These are phyloP conservation scores for Australoheros facetus DNA, from an alignment of 2,797 vertebrate genomes.

Conservation along the genomic window DNA sequence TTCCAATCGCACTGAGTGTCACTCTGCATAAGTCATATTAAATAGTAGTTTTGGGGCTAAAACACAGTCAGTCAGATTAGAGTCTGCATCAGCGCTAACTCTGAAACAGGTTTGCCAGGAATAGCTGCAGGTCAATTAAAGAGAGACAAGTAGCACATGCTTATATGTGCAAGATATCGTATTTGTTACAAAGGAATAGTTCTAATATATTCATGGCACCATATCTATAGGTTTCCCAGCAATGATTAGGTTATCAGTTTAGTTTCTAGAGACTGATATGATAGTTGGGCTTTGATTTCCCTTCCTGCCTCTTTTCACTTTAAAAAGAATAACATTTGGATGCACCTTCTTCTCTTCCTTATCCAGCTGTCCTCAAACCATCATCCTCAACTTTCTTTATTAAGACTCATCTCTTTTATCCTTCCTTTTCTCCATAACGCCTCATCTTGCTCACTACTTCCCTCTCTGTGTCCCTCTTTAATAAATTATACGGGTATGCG, in stretches of 20 bases:
- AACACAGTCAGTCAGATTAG: constrained; percentile 24
- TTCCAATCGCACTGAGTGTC: constrained; percentile 24
- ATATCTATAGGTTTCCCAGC: not conserved
- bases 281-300: constrained; percentile 4
- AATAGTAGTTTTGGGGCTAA: constrained; percentile 38
- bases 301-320: not conserved
- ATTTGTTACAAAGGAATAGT: not conserved
- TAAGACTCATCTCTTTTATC: not conserved
- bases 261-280: not conserved
- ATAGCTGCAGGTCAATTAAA: not conserved
- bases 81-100: constrained; percentile 55
- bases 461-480: constrained; percentile 49
- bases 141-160: not conserved
- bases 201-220: not conserved
- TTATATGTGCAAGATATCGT: not conserved
- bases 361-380: constrained; percentile 4
- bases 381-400: constrained; percentile 17
- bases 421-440: constrained; percentile 3
- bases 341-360: not conserved
- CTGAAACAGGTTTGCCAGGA: constrained; percentile 28
- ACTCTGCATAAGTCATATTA: constrained; percentile 49
- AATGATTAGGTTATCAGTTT: not conserved
- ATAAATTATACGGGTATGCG: constrained; percentile 80
- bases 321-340: constrained; percentile 1
- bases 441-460: not conserved